Base-by-base conservation (phyloP, 1,140 invertebrate species). In the Drosophila orosa region DNA sequence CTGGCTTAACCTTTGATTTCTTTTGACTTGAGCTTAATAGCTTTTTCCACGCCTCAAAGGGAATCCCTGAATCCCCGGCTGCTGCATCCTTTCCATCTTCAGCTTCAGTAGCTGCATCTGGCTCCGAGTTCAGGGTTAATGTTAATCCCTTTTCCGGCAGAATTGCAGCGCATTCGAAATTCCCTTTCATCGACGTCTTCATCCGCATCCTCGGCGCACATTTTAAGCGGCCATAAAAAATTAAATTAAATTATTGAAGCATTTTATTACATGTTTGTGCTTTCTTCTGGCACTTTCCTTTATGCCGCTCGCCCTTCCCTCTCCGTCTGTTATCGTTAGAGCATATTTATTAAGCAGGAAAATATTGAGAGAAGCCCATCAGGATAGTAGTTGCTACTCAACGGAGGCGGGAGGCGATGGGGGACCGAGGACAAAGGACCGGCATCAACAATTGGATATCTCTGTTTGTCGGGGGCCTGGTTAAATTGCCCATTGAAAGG, bases 401-500 rank as follows among this genome's bases (percentile, higher is more conserved):
- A 50, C 55, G 37, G 48, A 3, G 17, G 15, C 19, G 15, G 40
- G 6, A 6, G 52, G n/a, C 27, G 19, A 13, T 35, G 55, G 31
- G 29, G n/a, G 10, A 13, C 24, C 54, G 24, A 17, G 27, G 27
- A 22, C 35, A 39, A 59, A 31, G 35, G 58, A 55, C 29, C 42
- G 59, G 55, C 35, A 74, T 66, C 69, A 85, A 82, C 82, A 86
- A 78, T 73, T 82, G 65, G 61, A 86, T 85, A 77, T 58, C 62
- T 54, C 48, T 60, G 48, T 66, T 48, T 57, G 60, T 40, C 48
- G 45, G 40, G 24, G 45, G 58, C 61, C 42, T 75, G 66, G 74
- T 82, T 87, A 82, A 85, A 85, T 85, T 82, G 83, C 69, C 82
- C 83, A 87, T 85, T 87, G 82, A 87, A 83, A 82, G 63, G 59